Conservation (phyloP, 1,140 invertebrate species). For the Oreohelix idahoensis region DNA sequence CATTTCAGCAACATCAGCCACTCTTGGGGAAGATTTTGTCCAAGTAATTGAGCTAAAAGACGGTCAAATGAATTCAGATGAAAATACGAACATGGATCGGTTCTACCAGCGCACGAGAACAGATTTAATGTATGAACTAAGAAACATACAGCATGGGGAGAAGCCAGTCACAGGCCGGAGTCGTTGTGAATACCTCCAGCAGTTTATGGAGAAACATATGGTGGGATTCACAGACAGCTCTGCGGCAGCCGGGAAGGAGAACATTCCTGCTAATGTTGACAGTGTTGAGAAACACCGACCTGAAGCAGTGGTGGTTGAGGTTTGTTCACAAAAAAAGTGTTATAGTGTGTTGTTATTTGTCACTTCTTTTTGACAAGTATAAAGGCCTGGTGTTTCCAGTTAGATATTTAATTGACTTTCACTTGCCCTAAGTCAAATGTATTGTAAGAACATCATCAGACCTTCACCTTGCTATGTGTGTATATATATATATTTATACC, state of each 20-base stretch:
- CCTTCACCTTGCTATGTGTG: too few species aligned
- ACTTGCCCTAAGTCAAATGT: too few species aligned
- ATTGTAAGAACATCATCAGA: too few species aligned
- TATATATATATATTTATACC: too few species aligned
- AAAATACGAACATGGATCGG: neutral
- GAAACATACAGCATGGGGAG: constrained; percentile 57
- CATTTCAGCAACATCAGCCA: neutral
- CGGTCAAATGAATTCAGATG: neutral
- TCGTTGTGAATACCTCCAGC: constrained; percentile 52
- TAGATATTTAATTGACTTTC: too few species aligned
- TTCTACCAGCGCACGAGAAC: constrained; percentile 2
- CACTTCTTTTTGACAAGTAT: too few species aligned
- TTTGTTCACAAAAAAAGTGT: too few species aligned
- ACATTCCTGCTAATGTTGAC: constrained; percentile 58
- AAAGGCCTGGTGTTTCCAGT: too few species aligned
- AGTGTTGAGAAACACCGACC: constrained; percentile 62
- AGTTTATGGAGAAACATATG: constrained; percentile 58
- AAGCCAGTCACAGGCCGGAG: constrained; percentile 64
- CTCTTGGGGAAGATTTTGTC: neutral
- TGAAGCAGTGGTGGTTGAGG: constrained; percentile 64
- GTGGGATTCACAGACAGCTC: constrained; percentile 43
- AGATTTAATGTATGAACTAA: constrained; percentile 66
- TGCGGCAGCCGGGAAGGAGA: constrained; percentile 39
- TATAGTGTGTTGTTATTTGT: too few species aligned
- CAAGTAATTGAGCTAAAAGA: too few species aligned